Percentiles rank a stretch among this genome's conserved stretches.
Evolutionary conservation across 1,140 invertebrate species (phyloP).

Genomic region (Brachionus plicatilis): DNA sequence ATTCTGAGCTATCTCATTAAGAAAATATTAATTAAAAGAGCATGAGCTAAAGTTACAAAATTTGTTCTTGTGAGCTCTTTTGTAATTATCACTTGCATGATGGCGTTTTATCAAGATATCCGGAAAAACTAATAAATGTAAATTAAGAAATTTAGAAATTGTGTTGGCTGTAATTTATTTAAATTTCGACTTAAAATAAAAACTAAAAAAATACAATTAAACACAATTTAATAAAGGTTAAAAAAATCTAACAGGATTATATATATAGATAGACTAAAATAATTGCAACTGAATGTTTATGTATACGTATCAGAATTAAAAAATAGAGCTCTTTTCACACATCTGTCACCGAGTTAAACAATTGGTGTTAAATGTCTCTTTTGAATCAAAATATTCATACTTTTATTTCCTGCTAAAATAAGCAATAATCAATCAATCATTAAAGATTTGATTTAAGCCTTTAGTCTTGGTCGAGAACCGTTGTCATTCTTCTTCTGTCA

Average conservation of each 20-base stretch:
- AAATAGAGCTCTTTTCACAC: not conserved
- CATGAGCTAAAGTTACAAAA: too few relatives aligned
- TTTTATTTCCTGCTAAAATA: not conserved
- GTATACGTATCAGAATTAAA: not conserved
- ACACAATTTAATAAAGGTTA: not conserved
- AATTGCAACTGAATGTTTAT: not conserved
- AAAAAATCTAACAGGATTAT: not conserved
- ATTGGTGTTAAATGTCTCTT: not conserved
- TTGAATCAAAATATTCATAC: slow-evolving; percentile 18
- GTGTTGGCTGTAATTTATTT: not conserved
- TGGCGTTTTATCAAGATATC: too few relatives aligned
- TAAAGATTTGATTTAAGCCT: not conserved
- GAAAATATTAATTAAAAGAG: too few relatives aligned
- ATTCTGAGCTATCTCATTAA: too few relatives aligned
- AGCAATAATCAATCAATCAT: not conserved
- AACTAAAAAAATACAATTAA: not conserved
- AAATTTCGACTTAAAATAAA: not conserved
- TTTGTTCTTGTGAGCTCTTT: too few relatives aligned
- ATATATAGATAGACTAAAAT: not conserved
- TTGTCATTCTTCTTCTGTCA: not conserved
- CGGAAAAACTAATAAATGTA: not conserved
- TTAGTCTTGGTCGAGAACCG: not conserved
- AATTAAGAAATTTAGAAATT: not conserved
- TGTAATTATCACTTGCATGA: too few relatives aligned
- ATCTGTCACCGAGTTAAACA: not conserved